phyloP scores from a whole-genome alignment of 1,140 invertebrate genomes.

The Melitaea cinxia region DNA sequence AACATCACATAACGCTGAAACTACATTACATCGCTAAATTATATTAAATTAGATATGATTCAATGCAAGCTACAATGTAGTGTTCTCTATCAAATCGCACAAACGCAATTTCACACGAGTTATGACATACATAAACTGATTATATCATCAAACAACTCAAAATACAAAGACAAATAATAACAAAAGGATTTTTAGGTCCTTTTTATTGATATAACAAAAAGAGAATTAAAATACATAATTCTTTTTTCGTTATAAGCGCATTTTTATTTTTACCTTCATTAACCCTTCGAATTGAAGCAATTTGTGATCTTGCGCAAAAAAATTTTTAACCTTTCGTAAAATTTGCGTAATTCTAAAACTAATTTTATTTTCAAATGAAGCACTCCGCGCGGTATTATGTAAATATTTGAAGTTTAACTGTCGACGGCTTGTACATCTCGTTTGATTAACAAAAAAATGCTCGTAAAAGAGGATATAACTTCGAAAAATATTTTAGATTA shows the following conservation, averaged over 20 bases:
- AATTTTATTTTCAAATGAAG: conserved; percentile 38
- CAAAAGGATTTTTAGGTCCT: neutral
- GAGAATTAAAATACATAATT: neutral
- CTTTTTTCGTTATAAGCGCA: neutral
- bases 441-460: conserved; percentile 23
- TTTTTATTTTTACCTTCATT: conserved; percentile 17
- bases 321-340: conserved; percentile 33
- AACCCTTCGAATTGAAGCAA: conserved; percentile 24
- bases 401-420: conserved; percentile 34
- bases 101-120: neutral
- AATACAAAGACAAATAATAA: neutral
- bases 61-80: neutral
- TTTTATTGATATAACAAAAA: neutral
- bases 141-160: neutral
- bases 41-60: neutral
- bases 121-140: neutral
- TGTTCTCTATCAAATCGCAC: neutral
- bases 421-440: conserved; percentile 18
- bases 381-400: conserved; percentile 32
- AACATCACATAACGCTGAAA: neutral
- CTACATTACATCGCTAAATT: neutral
- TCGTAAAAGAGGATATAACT: conserved; percentile 9
- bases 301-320: conserved; percentile 6
- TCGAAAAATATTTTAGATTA: conserved; percentile 1
- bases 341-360: conserved; percentile 39